phyloP scores from a whole-genome alignment of 1,140 invertebrate species.

The Colletes gigas region DNA sequence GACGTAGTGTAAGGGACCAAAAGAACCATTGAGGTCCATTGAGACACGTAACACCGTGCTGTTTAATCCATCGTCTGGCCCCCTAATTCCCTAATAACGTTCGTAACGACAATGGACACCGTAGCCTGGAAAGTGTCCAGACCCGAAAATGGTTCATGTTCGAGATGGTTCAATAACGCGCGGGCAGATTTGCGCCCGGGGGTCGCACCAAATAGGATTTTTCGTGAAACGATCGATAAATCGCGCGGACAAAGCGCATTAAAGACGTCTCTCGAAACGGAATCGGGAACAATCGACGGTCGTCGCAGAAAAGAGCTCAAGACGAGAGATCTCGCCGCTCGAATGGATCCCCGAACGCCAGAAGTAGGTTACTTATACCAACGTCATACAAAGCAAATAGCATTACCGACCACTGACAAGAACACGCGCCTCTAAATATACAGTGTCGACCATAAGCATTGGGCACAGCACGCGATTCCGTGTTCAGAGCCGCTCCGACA shows the following conservation, averaged over 20 bases:
- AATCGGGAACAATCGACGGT: slow-evolving; percentile 49
- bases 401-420: background rate
- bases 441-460: background rate
- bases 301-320: slow-evolving; percentile 54
- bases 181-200: slow-evolving; percentile 14
- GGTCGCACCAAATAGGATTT: slow-evolving; percentile 31
- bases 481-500: too few species aligned
- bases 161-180: slow-evolving; percentile 1
- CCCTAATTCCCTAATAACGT: slow-evolving; percentile 68
- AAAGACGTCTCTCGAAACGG: slow-evolving; percentile 59
- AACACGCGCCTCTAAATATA: slow-evolving; percentile 4
- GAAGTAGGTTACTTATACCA: slow-evolving; percentile 21
- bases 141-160: background rate
- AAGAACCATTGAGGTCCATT: slow-evolving; percentile 71
- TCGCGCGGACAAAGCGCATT: slow-evolving; percentile 70
- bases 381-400: slow-evolving; percentile 4
- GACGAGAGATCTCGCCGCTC: slow-evolving; percentile 57
- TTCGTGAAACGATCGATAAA: slow-evolving; percentile 61
- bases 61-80: slow-evolving; percentile 58
- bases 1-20: slow-evolving; percentile 71
- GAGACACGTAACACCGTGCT: slow-evolving; percentile 67
- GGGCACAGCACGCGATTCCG: too few species aligned
- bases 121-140: slow-evolving; percentile 5
- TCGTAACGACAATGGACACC: slow-evolving; percentile 52
- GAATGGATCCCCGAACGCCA: slow-evolving; percentile 17